These are phyloP conservation scores for human (Homo sapiens) DNA, from an alignment of 2,113 vertebrate genomes.

Conservation along the genomic window DNA sequence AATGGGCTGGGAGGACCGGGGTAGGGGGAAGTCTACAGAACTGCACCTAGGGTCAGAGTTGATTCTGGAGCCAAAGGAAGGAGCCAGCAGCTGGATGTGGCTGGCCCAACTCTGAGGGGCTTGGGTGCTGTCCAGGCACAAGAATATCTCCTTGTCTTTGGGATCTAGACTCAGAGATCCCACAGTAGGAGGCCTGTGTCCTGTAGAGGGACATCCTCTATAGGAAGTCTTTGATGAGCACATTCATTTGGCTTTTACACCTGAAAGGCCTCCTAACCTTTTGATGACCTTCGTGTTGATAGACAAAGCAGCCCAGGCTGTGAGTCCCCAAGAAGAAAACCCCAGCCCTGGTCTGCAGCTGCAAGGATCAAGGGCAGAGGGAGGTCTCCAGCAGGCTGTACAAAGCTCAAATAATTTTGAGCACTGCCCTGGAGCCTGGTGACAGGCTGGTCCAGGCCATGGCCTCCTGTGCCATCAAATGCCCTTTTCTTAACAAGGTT, in stretches of 20 bases:
- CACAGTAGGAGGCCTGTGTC: neutral
- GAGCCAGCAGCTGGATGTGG: neutral
- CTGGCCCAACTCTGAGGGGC: neutral
- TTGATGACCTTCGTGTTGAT: neutral
- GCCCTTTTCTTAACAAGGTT: neutral
- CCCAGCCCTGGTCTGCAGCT: neutral
- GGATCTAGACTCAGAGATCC: neutral
- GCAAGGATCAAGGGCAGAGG: neutral
- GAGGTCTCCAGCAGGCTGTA: neutral
- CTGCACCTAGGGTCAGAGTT: neutral
- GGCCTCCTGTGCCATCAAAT: neutral
- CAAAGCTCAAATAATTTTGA: neutral
- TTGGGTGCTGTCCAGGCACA: neutral
- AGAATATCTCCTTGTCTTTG: neutral
- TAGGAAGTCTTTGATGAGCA: neutral
- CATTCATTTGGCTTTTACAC: neutral
- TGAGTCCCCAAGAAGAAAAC: neutral
- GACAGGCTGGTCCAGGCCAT: neutral
- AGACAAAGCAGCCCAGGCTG: neutral
- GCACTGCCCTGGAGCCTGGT: neutral
- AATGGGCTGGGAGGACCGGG: neutral
- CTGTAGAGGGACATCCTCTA: neutral
- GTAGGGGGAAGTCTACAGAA: neutral
- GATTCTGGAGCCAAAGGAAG: neutral
- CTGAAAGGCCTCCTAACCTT: neutral